Evolutionary conservation across 2,888 invertebrate species (phyloP).

Genomic region (Eristalinus aeneus): DNA sequence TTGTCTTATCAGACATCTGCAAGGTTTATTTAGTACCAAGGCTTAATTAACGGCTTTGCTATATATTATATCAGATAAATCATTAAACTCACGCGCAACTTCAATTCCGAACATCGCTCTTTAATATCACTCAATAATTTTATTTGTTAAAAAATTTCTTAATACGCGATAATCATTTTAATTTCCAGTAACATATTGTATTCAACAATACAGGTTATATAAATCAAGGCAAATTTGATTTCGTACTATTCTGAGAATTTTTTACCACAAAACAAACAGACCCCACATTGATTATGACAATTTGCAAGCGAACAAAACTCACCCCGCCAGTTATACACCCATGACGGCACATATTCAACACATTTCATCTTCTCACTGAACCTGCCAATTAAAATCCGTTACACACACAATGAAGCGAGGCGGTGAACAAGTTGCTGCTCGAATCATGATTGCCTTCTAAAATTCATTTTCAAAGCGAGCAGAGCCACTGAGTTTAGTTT

Average conservation of each 20-base stretch:
- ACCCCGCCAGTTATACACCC: neutral
- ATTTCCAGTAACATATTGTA: too few relatives aligned
- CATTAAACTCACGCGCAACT: too few relatives aligned
- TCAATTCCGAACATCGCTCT: too few relatives aligned
- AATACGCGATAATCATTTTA: too few relatives aligned
- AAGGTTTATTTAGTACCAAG: too few relatives aligned
- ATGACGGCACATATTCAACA: slow-evolving; percentile 2
- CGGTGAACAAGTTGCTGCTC: slow-evolving; percentile 30
- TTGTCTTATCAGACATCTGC: too few relatives aligned
- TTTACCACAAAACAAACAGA: neutral
- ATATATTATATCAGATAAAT: too few relatives aligned
- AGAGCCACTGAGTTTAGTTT: slow-evolving; percentile 71
- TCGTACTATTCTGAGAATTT: too few relatives aligned
- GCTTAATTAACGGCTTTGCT: too few relatives aligned
- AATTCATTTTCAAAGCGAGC: slow-evolving; percentile 34
- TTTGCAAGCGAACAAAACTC: slow-evolving; percentile 17
- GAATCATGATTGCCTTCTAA: slow-evolving; percentile 11
- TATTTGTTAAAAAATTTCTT: too few relatives aligned
- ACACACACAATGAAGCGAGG: neutral
- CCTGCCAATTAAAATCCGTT: slow-evolving; percentile 1
- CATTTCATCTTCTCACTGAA: slow-evolving; percentile 9
- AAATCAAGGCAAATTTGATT: neutral
- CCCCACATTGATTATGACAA: neutral
- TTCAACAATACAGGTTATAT: neutral
- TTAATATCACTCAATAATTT: too few relatives aligned